A percentile compares a stretch with the other conserved stretches of the same genome.
phyloP scores from a whole-genome alignment of 30 jellyfish, hydroid and myxozoan genomes.

The Rhopilema esculentum region DNA sequence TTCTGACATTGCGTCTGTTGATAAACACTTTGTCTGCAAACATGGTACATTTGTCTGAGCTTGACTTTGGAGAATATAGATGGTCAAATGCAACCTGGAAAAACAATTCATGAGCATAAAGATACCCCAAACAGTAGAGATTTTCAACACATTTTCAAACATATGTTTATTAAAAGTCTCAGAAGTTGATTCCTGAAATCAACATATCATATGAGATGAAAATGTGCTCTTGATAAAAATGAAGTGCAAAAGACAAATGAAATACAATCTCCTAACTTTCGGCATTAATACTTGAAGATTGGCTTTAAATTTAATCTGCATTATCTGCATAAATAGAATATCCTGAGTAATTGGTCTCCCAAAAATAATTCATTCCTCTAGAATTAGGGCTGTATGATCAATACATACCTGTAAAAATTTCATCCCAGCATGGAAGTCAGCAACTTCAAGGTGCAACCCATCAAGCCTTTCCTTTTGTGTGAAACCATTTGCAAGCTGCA shows the following conservation, averaged over 20 bases:
- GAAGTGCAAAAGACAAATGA: background rate
- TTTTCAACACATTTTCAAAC: background rate
- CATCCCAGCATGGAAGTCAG: constrained; percentile 43
- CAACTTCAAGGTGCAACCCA: constrained; percentile 31
- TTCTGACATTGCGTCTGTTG: constrained; percentile 13
- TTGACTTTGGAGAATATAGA: constrained; percentile 10
- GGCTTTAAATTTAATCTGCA: background rate
- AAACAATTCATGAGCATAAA: background rate
- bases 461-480: constrained; percentile 24
- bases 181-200: background rate
- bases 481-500: constrained; percentile 25
- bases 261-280: background rate
- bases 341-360: constrained; percentile 3
- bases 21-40: constrained; percentile 32
- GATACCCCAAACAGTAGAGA: background rate
- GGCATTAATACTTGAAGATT: background rate
- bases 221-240: background rate
- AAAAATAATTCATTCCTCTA: constrained; percentile 8
- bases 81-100: constrained; percentile 12
- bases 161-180: background rate
- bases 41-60: constrained; percentile 28
- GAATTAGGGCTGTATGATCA: constrained; percentile 1
- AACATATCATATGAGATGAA: background rate
- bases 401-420: constrained; percentile 22
- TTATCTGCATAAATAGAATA: constrained; percentile 1